Evolutionary conservation across 2,797 vertebrate species (phyloP).

Genomic region (Hylomyscus alleni): DNA sequence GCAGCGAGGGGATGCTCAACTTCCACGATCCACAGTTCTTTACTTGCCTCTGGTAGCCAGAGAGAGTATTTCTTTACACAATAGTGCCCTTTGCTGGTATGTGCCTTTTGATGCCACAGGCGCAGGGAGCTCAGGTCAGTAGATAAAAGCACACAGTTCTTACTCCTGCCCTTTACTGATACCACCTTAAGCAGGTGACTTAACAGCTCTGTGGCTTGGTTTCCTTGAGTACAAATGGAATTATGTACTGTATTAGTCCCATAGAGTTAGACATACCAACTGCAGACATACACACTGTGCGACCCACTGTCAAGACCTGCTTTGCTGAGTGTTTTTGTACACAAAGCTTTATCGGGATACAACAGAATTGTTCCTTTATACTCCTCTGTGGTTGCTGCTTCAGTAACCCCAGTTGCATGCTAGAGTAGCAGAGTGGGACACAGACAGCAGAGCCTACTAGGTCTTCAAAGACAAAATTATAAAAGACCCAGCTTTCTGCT

Average conservation of each 20-base stretch:
- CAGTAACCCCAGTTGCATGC: not conserved
- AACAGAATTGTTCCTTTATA: not conserved
- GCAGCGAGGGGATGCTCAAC: accelerated
- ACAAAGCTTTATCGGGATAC: not conserved
- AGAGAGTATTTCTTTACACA: not conserved
- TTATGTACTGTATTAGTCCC: not conserved
- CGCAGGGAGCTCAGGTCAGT: not conserved
- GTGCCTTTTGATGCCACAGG: not conserved
- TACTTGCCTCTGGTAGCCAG: not conserved
- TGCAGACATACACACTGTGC: not conserved
- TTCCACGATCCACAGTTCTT: not conserved
- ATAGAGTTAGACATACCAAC: not conserved
- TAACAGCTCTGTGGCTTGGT: not conserved
- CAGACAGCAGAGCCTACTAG: accelerated
- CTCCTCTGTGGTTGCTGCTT: not conserved
- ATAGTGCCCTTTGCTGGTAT: not conserved
- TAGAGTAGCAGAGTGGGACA: not conserved
- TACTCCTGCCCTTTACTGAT: not conserved
- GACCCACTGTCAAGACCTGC: not conserved
- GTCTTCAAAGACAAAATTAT: not conserved
- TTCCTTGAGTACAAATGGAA: not conserved
- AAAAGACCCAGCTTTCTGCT: not conserved
- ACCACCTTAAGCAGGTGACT: slow-evolving; percentile 4
- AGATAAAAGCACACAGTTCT: not conserved
- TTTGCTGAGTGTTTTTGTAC: not conserved